Percentiles rank a stretch among this genome's conserved stretches.
These are phyloP conservation scores for Pycnomerus fuliginosus DNA, from an alignment of 2,888 invertebrate genomes.

Conservation along the genomic window DNA sequence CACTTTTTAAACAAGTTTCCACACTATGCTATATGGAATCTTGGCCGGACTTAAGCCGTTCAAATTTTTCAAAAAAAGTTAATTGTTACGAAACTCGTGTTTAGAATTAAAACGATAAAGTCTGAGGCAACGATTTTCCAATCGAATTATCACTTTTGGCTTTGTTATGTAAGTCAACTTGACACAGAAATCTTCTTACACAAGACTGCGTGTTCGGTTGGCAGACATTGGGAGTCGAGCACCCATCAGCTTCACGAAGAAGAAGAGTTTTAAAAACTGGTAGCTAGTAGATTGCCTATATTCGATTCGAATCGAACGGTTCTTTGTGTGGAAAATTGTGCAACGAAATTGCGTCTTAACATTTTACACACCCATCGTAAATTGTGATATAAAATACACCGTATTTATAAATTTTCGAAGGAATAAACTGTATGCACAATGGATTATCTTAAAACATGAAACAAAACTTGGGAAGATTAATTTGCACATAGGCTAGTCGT, in stretches of 20 bases:
- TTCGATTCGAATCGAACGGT: conserved; percentile 5
- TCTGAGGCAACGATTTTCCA: conserved; percentile 17
- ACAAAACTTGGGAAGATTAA: too few relatives aligned
- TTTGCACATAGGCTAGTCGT: too few relatives aligned
- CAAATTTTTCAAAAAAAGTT: too few relatives aligned
- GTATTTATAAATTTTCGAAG: too few relatives aligned
- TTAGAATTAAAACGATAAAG: too few relatives aligned
- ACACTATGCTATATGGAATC: too few relatives aligned
- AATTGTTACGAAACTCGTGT: too few relatives aligned
- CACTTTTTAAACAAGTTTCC: too few relatives aligned
- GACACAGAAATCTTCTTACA: conserved; percentile 17
- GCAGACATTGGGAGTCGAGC: conserved; percentile 4
- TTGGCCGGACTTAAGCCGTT: too few relatives aligned
- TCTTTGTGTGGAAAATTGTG: too few relatives aligned
- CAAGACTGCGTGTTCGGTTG: conserved; percentile 14
- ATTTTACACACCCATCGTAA: conserved; percentile 2
- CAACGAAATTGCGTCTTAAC: conserved; percentile 1
- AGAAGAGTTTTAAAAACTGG: neutral
- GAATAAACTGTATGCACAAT: too few relatives aligned
- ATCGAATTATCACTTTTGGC: conserved; percentile 18
- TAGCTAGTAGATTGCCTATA: neutral
- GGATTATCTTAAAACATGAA: too few relatives aligned
- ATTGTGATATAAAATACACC: conserved; percentile 1
- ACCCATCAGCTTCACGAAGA: neutral
- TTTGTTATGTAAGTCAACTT: conserved; percentile 22